phyloP scores from a whole-genome alignment of 1,140 invertebrate species.

The Drosophila watanabei region DNA sequence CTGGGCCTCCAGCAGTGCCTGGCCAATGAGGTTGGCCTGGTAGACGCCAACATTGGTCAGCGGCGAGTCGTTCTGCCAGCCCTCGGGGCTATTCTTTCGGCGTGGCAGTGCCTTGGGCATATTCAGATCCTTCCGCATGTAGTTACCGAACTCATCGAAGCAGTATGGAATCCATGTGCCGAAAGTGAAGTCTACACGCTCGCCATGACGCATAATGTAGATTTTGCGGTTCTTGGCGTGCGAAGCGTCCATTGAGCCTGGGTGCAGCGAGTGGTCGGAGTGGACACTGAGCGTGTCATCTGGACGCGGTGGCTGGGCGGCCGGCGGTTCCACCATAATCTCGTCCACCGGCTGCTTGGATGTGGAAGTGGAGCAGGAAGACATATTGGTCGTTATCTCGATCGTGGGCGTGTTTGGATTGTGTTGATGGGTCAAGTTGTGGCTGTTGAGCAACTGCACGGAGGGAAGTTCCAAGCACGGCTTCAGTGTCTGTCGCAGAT shows the following conservation, averaged over 20 bases:
- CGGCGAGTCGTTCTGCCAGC: conserved; percentile 93
- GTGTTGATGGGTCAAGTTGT: conserved; percentile 61
- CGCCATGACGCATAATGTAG: conserved; percentile 91
- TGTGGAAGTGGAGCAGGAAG: conserved; percentile 56
- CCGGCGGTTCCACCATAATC: conserved; percentile 76
- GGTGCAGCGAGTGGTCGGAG: conserved; percentile 63
- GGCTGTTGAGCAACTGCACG: conserved; percentile 61
- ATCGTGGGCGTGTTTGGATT: conserved; percentile 76
- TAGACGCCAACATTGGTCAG: conserved; percentile 93
- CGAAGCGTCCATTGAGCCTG: conserved; percentile 32
- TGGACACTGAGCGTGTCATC: conserved; percentile 78
- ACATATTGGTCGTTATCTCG: conserved; percentile 76
- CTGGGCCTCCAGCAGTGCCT: conserved; percentile 90
- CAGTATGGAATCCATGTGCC: conserved; percentile 94
- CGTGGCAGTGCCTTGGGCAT: conserved; percentile 92
- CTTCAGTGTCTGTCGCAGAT: conserved; percentile 74
- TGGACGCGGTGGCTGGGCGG: conserved; percentile 54
- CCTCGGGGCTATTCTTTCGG: conserved; percentile 87
- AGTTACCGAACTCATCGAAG: conserved; percentile 93
- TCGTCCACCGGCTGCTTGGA: conserved; percentile 67
- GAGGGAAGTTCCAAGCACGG: conserved; percentile 77
- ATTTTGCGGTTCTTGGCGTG: conserved; percentile 86
- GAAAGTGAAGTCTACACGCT: conserved; percentile 96
- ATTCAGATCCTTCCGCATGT: conserved; percentile 94
- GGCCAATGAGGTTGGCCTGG: conserved; percentile 91